Base-by-base conservation (phyloP, 2,888 invertebrate genomes). In the Synanthedon vespiformis region DNA sequence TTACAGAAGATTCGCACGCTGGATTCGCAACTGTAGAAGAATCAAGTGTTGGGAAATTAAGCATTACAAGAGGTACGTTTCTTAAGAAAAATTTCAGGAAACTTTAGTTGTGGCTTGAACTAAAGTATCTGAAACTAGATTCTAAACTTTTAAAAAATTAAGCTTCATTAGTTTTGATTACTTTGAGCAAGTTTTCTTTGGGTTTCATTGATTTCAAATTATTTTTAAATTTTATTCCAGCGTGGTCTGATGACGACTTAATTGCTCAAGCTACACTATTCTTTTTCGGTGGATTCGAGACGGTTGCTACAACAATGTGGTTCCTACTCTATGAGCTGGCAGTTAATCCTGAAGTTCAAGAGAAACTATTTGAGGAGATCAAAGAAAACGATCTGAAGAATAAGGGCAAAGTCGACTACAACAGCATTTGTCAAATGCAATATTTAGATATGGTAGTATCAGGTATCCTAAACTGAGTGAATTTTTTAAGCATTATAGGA, bases 371-470 rank as follows among this genome's bases (percentile, higher is more conserved):
- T 12, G 40, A 61, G 27, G 72, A 72, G 58, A 64, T 71, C 11
- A 53, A 63, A 13, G 53, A 58, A 8, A 61, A 66, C 4, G 53
- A 67, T 12, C 51, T 54, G 12, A 64, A 62, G 18, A 68, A 66
- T 0, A 58, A 87, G 8, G 65, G 71, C 6, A 72, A 70, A 27
- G 79, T 89, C 77, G 72, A 75, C 14, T 89, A 88, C 57, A 57
- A 57, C 47, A 53, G 56, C 34, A 49, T 64, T n/a, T 57, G 56
- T n/a, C 52, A 55, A 8, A 55, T 64, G 58, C 55, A 54, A 8
- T 62, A 64, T 51, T 56, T 89, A 60, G 88, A 89, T 49, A 87
- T 84, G 68, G 80, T 88, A 1, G 57, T 84, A 2, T 64, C 67
- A 55, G 68, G 70, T 68, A 53, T 18, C 6, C 3, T 18, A 48